These are phyloP conservation scores for Acromyrmex heyeri DNA, from an alignment of 1,140 invertebrate species.

Conservation along the genomic window DNA sequence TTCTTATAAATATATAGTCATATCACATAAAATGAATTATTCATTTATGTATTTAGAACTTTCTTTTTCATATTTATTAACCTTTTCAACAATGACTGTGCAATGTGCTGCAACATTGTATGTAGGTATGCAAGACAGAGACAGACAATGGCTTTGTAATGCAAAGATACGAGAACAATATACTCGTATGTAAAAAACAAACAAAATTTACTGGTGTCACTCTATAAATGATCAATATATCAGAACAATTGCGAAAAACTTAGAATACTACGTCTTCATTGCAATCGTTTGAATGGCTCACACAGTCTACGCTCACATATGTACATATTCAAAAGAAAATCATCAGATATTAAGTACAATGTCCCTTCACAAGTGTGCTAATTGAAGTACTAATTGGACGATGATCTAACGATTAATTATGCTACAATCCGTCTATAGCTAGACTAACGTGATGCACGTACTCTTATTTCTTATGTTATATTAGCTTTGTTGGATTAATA, in stretches of 20 bases:
- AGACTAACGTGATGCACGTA: constrained; percentile 18
- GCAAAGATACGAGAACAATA: constrained; percentile 11
- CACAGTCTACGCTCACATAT: constrained; percentile 67
- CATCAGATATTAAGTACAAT: constrained; percentile 40
- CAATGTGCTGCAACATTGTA: not conserved
- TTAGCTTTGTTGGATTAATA: constrained; percentile 29
- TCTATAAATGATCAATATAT: constrained; percentile 13
- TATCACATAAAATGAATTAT: constrained; percentile 11
- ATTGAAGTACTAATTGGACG: constrained; percentile 28
- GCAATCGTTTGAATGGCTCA: constrained; percentile 59
- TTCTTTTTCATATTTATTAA: constrained; percentile 8
- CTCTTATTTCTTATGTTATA: constrained; percentile 31
- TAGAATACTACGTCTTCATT: constrained; percentile 57
- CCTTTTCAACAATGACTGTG: not conserved
- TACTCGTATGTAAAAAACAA: constrained; percentile 5
- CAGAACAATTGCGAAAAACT: constrained; percentile 20
- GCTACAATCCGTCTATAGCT: constrained; percentile 44
- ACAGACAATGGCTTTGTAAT: not conserved
- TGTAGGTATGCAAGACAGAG: not conserved
- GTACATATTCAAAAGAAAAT: constrained; percentile 55
- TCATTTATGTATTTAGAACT: not conserved
- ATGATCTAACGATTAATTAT: constrained; percentile 57
- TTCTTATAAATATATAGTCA: not conserved
- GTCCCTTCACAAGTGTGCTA: constrained; percentile 31
- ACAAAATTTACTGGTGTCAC: not conserved